Base-by-base conservation (phyloP, 2,888 invertebrate species). In the Thera britannica region DNA sequence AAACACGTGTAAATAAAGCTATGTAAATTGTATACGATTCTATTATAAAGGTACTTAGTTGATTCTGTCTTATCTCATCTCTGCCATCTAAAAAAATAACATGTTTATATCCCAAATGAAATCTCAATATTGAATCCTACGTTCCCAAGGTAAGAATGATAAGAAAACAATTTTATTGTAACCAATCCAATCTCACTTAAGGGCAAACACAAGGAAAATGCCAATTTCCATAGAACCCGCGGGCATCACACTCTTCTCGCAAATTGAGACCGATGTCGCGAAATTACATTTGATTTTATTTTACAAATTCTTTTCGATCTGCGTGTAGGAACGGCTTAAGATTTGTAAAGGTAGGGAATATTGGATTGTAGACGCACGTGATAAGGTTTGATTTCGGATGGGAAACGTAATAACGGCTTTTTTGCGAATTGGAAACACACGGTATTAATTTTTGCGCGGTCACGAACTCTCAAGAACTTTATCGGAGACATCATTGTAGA, bases 251-350 rank as follows among this genome's bases (percentile, higher is more conserved):
- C 69, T 71, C 68, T 46, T 55, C 71, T 65, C 74, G 74, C 85
- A 86, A 91, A 91, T 90, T 90, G 90, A 83, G 83, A 88, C 82
- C 83, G 81, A 88, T 83, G 75, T 78, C 78, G 80, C 81, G 23
- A 86, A 89, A 88, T 92, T 86, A 88, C 85, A 84, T 90, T 90
- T 90, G 90, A 92, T 92, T 91, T 91, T 90, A 89, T 90, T 91
- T 89, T 84, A 89, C 89, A 89, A 90, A 90, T 90, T 86, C 86
- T 88, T 90, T 89, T 83, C 85, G 81, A 89, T 90, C 71, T 55
- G 71, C 59, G 62, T 62, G 70, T 77, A 70, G 67, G 72, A 56
- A 74, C 65, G 75, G 62, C 72, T 69, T 78, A 77, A 54, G 48
- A 34, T 63, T 68, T 6, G 9, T 5, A 9, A 2, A 34, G 2